Evolutionary conservation across 2,113 vertebrate genomes (phyloP).

Genomic region (Leptodactylus fuscus): DNA sequence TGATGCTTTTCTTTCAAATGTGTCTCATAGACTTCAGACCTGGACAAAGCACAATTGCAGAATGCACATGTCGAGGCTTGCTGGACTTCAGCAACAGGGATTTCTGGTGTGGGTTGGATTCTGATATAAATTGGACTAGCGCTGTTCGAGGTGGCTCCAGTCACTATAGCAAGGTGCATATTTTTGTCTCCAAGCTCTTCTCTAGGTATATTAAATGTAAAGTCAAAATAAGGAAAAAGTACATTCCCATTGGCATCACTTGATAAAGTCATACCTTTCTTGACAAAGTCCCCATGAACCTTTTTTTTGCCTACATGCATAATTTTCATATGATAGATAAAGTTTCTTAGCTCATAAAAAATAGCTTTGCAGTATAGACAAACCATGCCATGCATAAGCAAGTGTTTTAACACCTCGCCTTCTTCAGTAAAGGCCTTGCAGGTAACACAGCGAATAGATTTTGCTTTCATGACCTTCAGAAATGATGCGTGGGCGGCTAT

Average conservation of each 20-base stretch:
- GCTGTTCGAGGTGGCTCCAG: slow-evolving; percentile 74
- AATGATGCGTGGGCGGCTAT: slow-evolving; percentile 86
- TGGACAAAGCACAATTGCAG: slow-evolving; percentile 82
- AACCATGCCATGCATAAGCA: slow-evolving; percentile 89
- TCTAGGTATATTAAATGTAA: slow-evolving; percentile 81
- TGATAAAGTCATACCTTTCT: slow-evolving; percentile 85
- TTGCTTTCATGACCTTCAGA: slow-evolving; percentile 89
- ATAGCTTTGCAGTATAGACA: slow-evolving; percentile 90
- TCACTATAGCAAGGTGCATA: slow-evolving; percentile 87
- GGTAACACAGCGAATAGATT: slow-evolving; percentile 84
- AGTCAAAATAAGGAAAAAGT: slow-evolving; percentile 90
- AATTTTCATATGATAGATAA: slow-evolving; percentile 82
- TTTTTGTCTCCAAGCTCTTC: slow-evolving; percentile 88
- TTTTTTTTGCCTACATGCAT: slow-evolving; percentile 84
- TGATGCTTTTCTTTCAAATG: slow-evolving; percentile 92
- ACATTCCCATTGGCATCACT: slow-evolving; percentile 80
- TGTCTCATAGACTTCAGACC: slow-evolving; percentile 78
- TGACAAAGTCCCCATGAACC: slow-evolving; percentile 84
- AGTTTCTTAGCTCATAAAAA: slow-evolving; percentile 87
- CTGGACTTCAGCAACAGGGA: slow-evolving; percentile 52
- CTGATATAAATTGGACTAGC: slow-evolving; percentile 85
- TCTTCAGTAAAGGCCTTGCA: slow-evolving; percentile 88
- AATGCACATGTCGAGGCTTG: slow-evolving; percentile 85
- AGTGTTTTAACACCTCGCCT: slow-evolving; percentile 86
- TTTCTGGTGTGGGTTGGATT: slow-evolving; percentile 77